Percentiles rank a stretch among this genome's conserved stretches.
phyloP scores from a whole-genome alignment of 2,797 vertebrate genomes.

The Prunella strophiata region DNA sequence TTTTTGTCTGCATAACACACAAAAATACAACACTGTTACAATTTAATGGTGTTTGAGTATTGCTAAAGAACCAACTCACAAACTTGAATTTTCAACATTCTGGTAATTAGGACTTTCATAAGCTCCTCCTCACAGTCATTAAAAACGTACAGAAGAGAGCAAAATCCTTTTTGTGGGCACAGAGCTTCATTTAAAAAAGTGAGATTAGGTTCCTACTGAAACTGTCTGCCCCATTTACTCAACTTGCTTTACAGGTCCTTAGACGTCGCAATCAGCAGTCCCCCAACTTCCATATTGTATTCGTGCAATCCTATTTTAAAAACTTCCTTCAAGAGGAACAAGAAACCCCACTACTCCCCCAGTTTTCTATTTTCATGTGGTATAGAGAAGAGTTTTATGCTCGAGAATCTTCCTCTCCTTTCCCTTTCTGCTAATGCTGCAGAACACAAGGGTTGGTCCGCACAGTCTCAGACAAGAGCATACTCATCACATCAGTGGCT shows the following conservation, averaged over 20 bases:
- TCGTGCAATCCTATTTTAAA: background rate
- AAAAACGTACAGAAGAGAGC: background rate
- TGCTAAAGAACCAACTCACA: background rate
- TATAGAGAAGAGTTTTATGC: background rate
- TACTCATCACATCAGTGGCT: background rate
- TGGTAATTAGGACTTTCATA: background rate
- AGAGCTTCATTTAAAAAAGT: no score
- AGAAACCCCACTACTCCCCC: background rate
- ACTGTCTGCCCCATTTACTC: background rate
- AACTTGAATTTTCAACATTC: background rate
- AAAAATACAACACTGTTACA: background rate
- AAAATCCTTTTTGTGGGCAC: background rate
- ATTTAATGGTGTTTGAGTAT: background rate
- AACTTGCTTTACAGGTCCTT: background rate
- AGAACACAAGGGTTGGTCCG: background rate
- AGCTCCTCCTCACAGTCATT: background rate
- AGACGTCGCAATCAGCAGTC: background rate
- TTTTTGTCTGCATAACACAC: background rate
- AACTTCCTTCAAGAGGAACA: background rate
- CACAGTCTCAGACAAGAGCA: rapidly evolving
- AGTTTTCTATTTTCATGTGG: background rate
- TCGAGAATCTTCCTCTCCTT: background rate
- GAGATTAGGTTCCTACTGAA: background rate
- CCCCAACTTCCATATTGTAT: rapidly evolving
- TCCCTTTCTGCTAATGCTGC: background rate